Conservation (phyloP, 2,113 vertebrate genomes). For the Rhinoptilus africanus region DNA sequence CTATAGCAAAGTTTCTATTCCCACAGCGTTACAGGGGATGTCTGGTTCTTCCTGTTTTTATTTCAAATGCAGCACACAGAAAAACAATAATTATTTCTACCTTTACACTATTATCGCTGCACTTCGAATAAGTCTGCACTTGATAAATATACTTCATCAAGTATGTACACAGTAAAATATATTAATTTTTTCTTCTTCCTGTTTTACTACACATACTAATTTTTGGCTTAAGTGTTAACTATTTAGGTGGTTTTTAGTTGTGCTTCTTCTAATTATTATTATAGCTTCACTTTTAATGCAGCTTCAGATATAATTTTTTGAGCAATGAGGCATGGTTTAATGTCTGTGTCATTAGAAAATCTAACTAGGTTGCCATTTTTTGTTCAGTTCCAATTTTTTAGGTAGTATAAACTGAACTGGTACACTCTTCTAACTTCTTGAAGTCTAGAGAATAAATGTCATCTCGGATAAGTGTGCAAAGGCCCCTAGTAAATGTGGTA, state of each 20-base stretch:
- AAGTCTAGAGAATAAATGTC: not conserved
- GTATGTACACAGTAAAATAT: not conserved
- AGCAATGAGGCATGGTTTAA: not conserved
- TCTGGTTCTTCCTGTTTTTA: not conserved
- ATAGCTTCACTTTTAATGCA: not conserved
- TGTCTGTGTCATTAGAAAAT: not conserved
- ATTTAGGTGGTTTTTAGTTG: not conserved
- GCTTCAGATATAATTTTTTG: not conserved
- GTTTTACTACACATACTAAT: not conserved
- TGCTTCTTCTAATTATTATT: not conserved
- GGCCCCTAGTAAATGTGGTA: not conserved
- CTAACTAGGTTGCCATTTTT: not conserved
- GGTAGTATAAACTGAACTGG: not conserved
- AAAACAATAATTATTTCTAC: not conserved
- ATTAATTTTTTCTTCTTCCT: not conserved
- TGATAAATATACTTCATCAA: not conserved
- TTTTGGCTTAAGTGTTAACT: not conserved
- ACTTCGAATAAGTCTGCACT: not conserved
- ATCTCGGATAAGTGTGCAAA: too few species aligned
- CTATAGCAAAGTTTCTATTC: not conserved
- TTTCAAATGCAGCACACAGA: not conserved
- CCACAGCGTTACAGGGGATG: not conserved
- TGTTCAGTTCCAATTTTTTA: not conserved
- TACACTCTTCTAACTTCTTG: not conserved
- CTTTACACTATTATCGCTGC: not conserved